Base-by-base conservation (phyloP, 2,797 vertebrate species). In the Antennarius maculatus region DNA sequence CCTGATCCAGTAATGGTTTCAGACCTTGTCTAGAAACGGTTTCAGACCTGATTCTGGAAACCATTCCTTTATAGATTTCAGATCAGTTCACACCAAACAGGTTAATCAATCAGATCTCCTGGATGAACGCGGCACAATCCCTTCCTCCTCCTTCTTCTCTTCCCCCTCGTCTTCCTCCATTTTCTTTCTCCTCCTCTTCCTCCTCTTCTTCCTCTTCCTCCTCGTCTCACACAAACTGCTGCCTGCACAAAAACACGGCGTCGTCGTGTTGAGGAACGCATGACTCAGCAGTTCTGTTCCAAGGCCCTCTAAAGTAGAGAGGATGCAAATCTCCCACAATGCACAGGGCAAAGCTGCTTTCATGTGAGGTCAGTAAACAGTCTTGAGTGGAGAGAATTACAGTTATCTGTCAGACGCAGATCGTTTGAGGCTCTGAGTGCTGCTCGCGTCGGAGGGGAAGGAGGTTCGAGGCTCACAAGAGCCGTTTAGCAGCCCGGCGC, bases 281-380 rank as follows among this genome's bases (percentile, higher is more conserved):
- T 88, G 86, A 86, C 77, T 15, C 71, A 81, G 87, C 87, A 86
- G n/a, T 69, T 86, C 54, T 61, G 61, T 6, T 62, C 28, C 79
- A 82, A 74, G 86, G 75, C 67, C 79, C 73, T 74, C 73, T 60
- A 69, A 83, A 87, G 82, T 66, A 74, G 77, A 75, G 77, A 67
- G 79, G 65, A 81, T 85, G 84, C 78, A 85, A 85, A 88, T 85
- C 84, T 86, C 77, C 76, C 71, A 88, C 82, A 89, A 88, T 84
- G 82, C 82, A 79, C 69, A 14, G 74, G 79, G 84, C 76, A 81
- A 86, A 89, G 81, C 86, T 78, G 70, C 88, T 88, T 88, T 88
- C 28, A 76, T 84, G 84, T 80, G 78, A 78, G 88, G 88, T 87
- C 85, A 87, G 88, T 86, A 87, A 87, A 88, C 69, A 81, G 77